Evolutionary conservation across 53 echinoderm and acorn worm genomes (phyloP).

Genomic region (Patiria pectinifera): DNA sequence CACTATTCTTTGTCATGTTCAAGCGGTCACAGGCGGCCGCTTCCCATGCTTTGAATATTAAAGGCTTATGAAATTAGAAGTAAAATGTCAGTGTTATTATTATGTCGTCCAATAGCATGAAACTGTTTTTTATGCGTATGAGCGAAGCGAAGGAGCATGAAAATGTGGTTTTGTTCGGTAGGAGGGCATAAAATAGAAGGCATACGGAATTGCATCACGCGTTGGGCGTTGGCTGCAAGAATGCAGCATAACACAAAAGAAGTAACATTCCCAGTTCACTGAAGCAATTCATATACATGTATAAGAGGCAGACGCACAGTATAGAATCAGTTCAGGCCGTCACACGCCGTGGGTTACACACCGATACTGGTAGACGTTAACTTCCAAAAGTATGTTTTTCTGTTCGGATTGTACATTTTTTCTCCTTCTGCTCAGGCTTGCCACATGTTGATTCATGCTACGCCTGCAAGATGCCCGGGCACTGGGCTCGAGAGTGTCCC

Average conservation of each 20-base stretch:
- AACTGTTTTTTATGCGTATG: background rate
- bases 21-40: background rate
- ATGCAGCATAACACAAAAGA: background rate
- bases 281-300: background rate
- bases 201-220: background rate
- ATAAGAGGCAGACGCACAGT: background rate
- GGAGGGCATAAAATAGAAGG: background rate
- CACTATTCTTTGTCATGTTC: background rate
- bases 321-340: background rate
- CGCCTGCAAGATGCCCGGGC: too few relatives aligned
- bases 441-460: too few relatives aligned
- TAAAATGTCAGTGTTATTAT: background rate
- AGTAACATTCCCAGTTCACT: background rate
- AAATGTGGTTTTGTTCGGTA: background rate
- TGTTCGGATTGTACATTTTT: background rate
- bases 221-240: background rate
- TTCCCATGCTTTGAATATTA: background rate
- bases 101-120: background rate
- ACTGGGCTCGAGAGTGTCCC: too few relatives aligned
- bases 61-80: background rate
- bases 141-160: constrained; percentile 15
- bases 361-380: too few relatives aligned
- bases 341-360: background rate
- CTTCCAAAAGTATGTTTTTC: too few relatives aligned
- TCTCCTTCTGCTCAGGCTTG: too few relatives aligned